Conservation (phyloP, 2,113 vertebrate species). For the Megaceryle torquata region DNA sequence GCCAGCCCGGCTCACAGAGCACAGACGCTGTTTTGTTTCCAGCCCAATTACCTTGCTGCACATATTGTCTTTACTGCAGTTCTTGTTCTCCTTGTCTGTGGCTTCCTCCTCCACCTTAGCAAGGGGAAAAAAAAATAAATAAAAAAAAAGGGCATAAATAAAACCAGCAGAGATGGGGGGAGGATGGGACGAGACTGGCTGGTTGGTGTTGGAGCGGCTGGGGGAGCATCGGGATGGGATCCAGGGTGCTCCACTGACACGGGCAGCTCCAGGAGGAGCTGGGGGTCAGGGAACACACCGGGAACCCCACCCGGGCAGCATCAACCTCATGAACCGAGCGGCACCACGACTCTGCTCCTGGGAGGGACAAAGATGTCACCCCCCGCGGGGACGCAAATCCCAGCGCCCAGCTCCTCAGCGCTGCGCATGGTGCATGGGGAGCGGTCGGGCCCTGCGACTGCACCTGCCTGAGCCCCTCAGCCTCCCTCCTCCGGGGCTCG, state of each 20-base stretch:
- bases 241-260: background rate
- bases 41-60: conserved; percentile 74
- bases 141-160: background rate
- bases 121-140: background rate
- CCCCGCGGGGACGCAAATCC: background rate
- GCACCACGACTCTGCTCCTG: background rate
- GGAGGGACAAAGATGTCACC: background rate
- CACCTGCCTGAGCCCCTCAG: rapidly evolving
- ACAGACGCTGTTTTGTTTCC: background rate
- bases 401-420: background rate
- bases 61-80: conserved; percentile 81
- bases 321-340: background rate
- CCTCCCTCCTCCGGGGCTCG: background rate
- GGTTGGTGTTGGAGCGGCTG: too few relatives aligned
- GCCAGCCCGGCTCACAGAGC: background rate
- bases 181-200: background rate
- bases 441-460: too few relatives aligned
- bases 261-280: background rate
- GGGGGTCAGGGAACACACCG: rapidly evolving
- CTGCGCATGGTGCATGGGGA: background rate
- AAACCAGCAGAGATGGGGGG: background rate
- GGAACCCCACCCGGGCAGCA: background rate
- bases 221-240: background rate
- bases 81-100: conserved; percentile 86
- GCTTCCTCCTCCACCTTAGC: conserved; percentile 82